Evolutionary conservation across 2,888 invertebrate genomes (phyloP).

Genomic region (Chouioia cunea): DNA sequence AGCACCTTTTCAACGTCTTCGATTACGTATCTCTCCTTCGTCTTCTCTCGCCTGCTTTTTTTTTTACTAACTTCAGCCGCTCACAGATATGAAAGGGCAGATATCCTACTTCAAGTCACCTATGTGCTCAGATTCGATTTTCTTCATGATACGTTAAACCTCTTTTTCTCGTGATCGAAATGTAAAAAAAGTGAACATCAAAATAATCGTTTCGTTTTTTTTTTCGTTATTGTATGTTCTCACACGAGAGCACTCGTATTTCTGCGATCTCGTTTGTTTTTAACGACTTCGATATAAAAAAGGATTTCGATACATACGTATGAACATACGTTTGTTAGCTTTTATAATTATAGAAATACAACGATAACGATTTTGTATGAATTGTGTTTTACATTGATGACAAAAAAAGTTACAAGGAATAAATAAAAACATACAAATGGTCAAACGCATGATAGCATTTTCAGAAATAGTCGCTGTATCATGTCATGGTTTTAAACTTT

Average conservation of each 20-base stretch:
- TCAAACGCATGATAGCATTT: too few species aligned
- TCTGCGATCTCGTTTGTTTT: too few species aligned
- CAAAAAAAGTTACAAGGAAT: too few species aligned
- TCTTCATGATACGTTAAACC: constrained; percentile 11
- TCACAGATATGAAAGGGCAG: neutral
- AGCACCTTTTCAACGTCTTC: neutral
- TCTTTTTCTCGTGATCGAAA: constrained; percentile 7
- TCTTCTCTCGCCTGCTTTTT: constrained; percentile 1
- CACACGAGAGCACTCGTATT: neutral
- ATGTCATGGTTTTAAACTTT: too few species aligned
- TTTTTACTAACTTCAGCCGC: neutral
- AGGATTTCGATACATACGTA: constrained; percentile 7
- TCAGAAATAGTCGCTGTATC: too few species aligned
- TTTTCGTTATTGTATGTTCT: neutral
- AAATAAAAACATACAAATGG: too few species aligned
- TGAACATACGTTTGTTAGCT: neutral
- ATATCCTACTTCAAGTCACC: neutral
- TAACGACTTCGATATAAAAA: neutral
- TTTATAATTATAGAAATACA: too few species aligned
- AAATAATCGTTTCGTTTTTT: neutral
- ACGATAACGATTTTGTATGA: too few species aligned
- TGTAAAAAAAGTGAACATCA: neutral
- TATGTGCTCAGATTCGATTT: neutral
- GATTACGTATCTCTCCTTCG: neutral
- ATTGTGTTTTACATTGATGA: too few species aligned